phyloP scores from a whole-genome alignment of 2,888 invertebrate species.

The Pandemis corylana region DNA sequence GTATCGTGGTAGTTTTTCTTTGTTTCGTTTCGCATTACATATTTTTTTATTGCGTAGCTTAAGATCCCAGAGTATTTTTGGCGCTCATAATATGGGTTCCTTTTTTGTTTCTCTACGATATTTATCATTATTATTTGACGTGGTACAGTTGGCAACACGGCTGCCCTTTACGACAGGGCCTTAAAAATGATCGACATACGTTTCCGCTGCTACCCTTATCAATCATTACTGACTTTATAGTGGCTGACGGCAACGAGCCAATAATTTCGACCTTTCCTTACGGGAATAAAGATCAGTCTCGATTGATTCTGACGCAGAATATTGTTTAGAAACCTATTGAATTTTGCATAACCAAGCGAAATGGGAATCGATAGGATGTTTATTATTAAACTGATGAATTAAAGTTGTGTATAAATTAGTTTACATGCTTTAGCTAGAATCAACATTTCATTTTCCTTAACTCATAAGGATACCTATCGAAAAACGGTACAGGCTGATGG shows the following conservation, averaged over 20 bases:
- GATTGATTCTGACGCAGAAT: conserved; percentile 9
- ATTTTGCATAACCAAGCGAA: conserved; percentile 11
- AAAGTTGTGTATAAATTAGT: no score
- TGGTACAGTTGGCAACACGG: conserved; percentile 17
- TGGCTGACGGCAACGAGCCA: conserved; percentile 22
- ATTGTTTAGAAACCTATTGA: conserved; percentile 17
- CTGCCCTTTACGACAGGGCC: conserved; percentile 34
- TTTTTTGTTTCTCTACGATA: not conserved
- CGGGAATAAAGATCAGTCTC: conserved; percentile 27
- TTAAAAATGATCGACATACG: conserved; percentile 41
- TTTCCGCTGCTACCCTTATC: conserved; percentile 38
- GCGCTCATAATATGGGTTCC: no score
- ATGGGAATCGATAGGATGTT: conserved; percentile 17
- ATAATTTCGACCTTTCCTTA: conserved; percentile 25
- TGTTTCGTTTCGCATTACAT: no score
- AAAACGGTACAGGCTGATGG: no score
- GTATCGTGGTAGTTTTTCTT: no score
- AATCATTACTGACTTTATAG: conserved; percentile 41
- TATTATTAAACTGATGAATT: conserved; percentile 2
- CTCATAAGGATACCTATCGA: no score
- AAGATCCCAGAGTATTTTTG: no score
- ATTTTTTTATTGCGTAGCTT: no score
- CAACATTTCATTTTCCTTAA: no score
- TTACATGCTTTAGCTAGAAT: no score
- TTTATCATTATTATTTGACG: conserved; percentile 7